These are phyloP conservation scores for Hypothenemus hampei DNA, from an alignment of 1,140 invertebrate genomes.

Conservation along the genomic window DNA sequence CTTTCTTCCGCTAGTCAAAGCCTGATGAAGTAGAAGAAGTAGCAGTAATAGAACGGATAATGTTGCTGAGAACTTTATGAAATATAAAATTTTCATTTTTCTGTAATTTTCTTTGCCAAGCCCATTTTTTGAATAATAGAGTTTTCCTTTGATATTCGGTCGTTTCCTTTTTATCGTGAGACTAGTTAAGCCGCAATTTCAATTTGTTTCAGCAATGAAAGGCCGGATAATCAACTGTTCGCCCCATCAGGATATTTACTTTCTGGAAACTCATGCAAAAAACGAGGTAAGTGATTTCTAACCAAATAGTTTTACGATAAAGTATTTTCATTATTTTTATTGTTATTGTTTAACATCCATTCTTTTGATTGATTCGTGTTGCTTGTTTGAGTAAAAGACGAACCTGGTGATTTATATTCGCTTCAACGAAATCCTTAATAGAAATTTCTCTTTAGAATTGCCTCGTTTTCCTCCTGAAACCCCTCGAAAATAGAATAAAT, in stretches of 20 bases:
- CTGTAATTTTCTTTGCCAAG: not conserved
- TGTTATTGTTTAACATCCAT: no score
- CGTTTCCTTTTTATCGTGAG: constrained; percentile 5
- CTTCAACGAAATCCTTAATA: no score
- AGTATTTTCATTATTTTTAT: no score
- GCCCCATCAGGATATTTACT: constrained; percentile 44
- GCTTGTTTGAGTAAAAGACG: no score
- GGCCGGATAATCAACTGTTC: constrained; percentile 42
- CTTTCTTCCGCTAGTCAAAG: not conserved
- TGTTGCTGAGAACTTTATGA: not conserved
- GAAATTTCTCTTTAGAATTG: no score
- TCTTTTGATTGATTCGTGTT: no score
- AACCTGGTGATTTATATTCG: no score
- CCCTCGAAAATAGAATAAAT: no score
- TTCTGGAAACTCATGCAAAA: constrained; percentile 41
- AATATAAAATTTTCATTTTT: not conserved
- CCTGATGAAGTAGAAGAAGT: not conserved
- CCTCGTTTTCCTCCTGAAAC: no score
- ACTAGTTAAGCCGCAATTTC: constrained; percentile 15
- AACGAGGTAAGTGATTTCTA: constrained; percentile 38
- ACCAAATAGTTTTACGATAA: no score
- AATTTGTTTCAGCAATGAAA: constrained; percentile 43
- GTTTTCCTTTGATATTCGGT: not conserved
- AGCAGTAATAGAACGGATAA: not conserved
- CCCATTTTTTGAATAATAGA: not conserved